These are phyloP conservation scores for Philhelius pedissequus DNA, from an alignment of 2,888 invertebrate genomes.

Conservation along the genomic window DNA sequence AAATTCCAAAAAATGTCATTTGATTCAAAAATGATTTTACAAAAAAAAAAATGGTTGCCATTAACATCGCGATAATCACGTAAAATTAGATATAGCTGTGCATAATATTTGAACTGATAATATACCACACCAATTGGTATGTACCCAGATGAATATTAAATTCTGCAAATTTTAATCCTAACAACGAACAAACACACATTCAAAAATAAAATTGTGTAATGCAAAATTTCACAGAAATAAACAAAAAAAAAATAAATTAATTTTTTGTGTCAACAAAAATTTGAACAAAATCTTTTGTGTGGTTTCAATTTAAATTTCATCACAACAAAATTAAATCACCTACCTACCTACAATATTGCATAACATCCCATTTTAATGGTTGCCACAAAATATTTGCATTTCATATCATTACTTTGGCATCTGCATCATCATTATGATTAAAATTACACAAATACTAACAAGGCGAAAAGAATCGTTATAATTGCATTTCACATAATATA, in stretches of 20 bases:
- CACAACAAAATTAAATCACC: background rate
- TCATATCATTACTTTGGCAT: constrained; percentile 39
- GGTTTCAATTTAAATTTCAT: constrained; percentile 16
- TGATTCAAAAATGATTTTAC: too few relatives aligned
- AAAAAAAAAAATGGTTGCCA: too few relatives aligned
- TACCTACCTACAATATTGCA: background rate
- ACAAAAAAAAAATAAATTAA: background rate
- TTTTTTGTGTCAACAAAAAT: background rate
- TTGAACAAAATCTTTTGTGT: constrained; percentile 13
- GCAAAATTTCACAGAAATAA: too few relatives aligned
- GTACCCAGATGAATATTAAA: too few relatives aligned
- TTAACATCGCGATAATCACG: too few relatives aligned
- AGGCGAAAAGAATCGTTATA: constrained; percentile 46
- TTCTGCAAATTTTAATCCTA: too few relatives aligned
- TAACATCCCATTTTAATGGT: background rate
- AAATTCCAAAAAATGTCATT: too few relatives aligned
- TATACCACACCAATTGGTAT: too few relatives aligned
- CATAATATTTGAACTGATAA: too few relatives aligned
- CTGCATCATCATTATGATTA: constrained; percentile 55
- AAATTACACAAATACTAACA: constrained; percentile 53
- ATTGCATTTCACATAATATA: constrained; percentile 54
- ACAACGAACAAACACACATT: too few relatives aligned
- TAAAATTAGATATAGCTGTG: too few relatives aligned
- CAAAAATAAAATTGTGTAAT: too few relatives aligned
- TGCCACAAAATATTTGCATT: constrained; percentile 56